These are phyloP conservation scores for Hipparchia semele DNA, from an alignment of 2,888 invertebrate genomes.

Conservation along the genomic window DNA sequence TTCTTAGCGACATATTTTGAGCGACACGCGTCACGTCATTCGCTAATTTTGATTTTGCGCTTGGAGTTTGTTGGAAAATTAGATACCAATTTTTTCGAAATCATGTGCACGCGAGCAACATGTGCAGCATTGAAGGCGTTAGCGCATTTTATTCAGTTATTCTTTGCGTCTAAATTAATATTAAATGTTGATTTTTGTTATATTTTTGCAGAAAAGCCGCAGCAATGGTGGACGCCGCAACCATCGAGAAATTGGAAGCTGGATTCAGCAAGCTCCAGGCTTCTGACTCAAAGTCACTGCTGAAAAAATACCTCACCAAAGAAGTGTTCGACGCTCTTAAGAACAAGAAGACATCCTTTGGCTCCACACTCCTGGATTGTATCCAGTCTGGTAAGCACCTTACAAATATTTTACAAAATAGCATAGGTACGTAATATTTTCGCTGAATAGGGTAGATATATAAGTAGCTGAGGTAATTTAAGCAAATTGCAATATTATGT, in stretches of 20 bases:
- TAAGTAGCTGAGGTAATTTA: not conserved
- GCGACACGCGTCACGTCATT: not conserved
- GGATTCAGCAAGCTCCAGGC: constrained; percentile 93
- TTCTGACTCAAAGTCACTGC: constrained; percentile 96
- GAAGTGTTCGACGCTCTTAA: constrained; percentile 96
- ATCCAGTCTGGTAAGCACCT: constrained; percentile 92
- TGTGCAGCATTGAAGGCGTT: constrained; percentile 79
- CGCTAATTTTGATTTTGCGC: not conserved
- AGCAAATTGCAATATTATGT: not conserved
- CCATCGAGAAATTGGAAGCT: constrained; percentile 95
- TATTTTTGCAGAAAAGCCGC: constrained; percentile 86
- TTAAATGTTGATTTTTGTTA: not conserved
- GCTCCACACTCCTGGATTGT: constrained; percentile 95
- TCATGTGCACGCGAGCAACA: constrained; percentile 77
- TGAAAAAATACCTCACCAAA: constrained; percentile 97
- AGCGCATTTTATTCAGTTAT: constrained; percentile 51
- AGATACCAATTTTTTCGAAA: constrained; percentile 15
- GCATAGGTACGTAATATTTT: not conserved
- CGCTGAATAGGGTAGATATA: not conserved
- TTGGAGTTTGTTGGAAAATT: not conserved
- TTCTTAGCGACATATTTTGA: not conserved
- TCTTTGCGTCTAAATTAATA: constrained; percentile 14
- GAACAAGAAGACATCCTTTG: constrained; percentile 96
- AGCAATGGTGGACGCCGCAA: constrained; percentile 96
- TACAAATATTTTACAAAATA: no score